These are phyloP conservation scores for Catharus bicknelli DNA, from an alignment of 2,113 vertebrate genomes.

Conservation along the genomic window DNA sequence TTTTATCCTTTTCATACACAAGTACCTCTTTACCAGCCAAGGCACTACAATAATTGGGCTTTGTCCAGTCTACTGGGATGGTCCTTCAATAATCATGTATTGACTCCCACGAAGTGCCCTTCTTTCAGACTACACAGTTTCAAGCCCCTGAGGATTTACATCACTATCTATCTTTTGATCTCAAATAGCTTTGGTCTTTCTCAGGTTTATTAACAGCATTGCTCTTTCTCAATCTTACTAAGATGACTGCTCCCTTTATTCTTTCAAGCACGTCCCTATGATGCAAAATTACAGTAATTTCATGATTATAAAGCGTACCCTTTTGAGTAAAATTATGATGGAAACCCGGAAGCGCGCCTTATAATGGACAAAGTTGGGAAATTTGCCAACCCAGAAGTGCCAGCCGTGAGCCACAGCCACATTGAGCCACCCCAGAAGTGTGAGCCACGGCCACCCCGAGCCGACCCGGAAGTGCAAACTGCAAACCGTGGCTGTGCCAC, in stretches of 20 bases:
- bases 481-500: no score
- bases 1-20: neutral
- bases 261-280: neutral
- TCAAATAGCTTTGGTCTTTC: neutral
- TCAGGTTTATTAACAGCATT: neutral
- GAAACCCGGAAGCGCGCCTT: no score
- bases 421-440: no score
- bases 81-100: neutral
- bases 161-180: neutral
- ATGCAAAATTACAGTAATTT: neutral
- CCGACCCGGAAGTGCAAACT: no score
- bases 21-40: neutral
- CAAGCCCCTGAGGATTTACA: neutral
- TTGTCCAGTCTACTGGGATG: no score
- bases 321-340: no score
- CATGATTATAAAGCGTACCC: no score
- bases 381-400: no score
- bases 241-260: neutral
- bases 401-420: no score
- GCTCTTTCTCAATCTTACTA: neutral
- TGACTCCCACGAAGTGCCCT: neutral
- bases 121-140: neutral
- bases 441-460: no score
- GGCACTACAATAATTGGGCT: neutral
- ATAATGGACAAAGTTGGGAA: no score